Base-by-base conservation (phyloP, 2,113 vertebrate genomes). In the Antechinus stuartii region DNA sequence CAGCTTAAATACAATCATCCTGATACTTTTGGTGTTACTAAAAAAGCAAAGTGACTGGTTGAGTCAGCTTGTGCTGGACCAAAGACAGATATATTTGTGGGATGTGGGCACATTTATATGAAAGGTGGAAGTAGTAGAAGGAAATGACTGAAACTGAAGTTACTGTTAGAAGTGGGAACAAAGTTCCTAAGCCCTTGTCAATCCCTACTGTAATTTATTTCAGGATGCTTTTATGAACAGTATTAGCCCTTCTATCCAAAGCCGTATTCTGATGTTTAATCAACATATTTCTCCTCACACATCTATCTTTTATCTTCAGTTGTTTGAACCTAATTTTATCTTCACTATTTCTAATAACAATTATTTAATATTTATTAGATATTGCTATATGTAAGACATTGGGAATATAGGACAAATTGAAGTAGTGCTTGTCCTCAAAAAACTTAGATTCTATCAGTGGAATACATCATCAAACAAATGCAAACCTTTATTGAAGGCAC, bases 51-150 rank as follows among this genome's bases (percentile, higher is more conserved):
- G 25, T 47, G 30, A 30, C 50, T 89, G 94, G 92, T 94, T 52
- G 49, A 95, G 94, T 97, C 53, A 84, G n/a, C 19, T 94, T 94
- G 92, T 92, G 9, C 2, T 89, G 24, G 95, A 26, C 27, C 50
- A 96, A 94, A 94, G 22, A 25, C 30, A 89, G 16, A 93, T 90
- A 93, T 93, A 89, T 94, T 95, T 95, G 91, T 94, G 92, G 50
- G 54, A 56, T 91, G 89, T 94, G 93, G 54, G 46, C 49, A 90
- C 50, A 53, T 7, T 96, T 90, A 0, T 84, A 19, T 46, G 42
- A 68, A 52, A 52, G 11, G 47, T 6, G 3, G 27, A 68, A 92
- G 11, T 35, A 2, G 53, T 93, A 52, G 76, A 93, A 90, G 47
- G 24, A 96, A 89, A 2, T 27, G 61, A 90, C 14, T 90, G 92